Evolutionary conservation across 2,888 invertebrate species (phyloP).

Genomic region (Encarsia formosa): DNA sequence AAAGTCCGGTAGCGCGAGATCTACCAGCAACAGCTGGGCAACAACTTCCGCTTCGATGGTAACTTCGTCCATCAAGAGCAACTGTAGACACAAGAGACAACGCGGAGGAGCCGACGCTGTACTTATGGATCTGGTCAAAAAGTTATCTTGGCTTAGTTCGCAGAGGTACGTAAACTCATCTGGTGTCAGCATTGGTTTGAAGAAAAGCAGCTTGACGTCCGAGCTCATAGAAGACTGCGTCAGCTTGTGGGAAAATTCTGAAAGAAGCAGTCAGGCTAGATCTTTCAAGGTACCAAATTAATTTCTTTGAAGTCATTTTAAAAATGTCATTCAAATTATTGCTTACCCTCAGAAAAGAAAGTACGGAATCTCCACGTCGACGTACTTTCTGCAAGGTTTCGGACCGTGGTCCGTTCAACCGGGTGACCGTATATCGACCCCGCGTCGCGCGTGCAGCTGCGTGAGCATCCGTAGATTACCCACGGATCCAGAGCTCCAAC

Average conservation of each 20-base stretch:
- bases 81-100: no score
- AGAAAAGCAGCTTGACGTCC: neutral
- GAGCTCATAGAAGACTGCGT: constrained; percentile 37
- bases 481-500: constrained; percentile 47
- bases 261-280: neutral
- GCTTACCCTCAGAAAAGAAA: constrained; percentile 34
- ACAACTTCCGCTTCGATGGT: no score
- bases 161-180: no score
- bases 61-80: no score
- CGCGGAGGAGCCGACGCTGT: no score
- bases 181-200: neutral
- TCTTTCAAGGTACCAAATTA: constrained; percentile 3
- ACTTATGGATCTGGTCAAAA: no score
- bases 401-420: constrained; percentile 54
- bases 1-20: no score
- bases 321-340: neutral
- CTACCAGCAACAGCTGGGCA: no score
- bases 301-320: neutral
- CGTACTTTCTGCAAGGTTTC: constrained; percentile 53
- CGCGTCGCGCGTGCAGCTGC: constrained; percentile 50
- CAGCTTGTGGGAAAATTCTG: constrained; percentile 37
- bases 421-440: constrained; percentile 52
- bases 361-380: constrained; percentile 52
- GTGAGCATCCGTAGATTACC: constrained; percentile 49
- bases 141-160: no score